Base-by-base conservation (phyloP, 2,888 invertebrate genomes). In the Cheilosia vernalis region DNA sequence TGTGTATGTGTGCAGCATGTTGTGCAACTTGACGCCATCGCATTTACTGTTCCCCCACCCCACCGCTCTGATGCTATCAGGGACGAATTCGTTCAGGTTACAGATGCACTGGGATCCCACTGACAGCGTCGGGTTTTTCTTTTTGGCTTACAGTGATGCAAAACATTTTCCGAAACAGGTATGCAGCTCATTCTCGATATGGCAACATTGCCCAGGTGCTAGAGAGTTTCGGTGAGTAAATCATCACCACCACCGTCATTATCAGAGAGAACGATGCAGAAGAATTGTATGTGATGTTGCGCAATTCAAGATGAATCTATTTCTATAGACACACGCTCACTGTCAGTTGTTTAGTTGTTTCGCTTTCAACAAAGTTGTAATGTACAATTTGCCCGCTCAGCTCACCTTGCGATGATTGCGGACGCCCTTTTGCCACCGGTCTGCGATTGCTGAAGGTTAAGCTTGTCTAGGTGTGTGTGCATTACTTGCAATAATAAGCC, bases 21-120 rank as follows among this genome's bases (percentile, higher is more conserved):
- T 82, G 61, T 77, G 82, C 77, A 82, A 82, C 58, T 49, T 60
- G 61, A 77, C 72, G 58, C 73, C 61, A 80, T 58, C 70, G 4
- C 55, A 56, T n/a, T 40, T 37, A 10, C 6, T 19, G n/a, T 30
- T 30, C 30, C 30, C 30, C 19, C 33, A 37, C 19, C 49, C 33
- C 21, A n/a, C 21, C 6, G 21, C 6, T 27, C 2, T 76, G 64
- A 82, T 64, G 76, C 51, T 44, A 77, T 67, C 77, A 63, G 77
- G 77, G 72, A 83, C 66, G 78, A 83, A 78, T 61, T 67, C 67
- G 61, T 60, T 64, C 64, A 42, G 27, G 53, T 42, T 72, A 56
- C 63, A 70, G 33, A 56, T 78, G 67, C 27, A 61, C 37, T 64
- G 30, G 17, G 51, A 64, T 53, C 56, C 61, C 42, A 37, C 27